These are phyloP conservation scores for Chaitophorus viminalis DNA, from an alignment of 2,888 invertebrate genomes.

Conservation along the genomic window DNA sequence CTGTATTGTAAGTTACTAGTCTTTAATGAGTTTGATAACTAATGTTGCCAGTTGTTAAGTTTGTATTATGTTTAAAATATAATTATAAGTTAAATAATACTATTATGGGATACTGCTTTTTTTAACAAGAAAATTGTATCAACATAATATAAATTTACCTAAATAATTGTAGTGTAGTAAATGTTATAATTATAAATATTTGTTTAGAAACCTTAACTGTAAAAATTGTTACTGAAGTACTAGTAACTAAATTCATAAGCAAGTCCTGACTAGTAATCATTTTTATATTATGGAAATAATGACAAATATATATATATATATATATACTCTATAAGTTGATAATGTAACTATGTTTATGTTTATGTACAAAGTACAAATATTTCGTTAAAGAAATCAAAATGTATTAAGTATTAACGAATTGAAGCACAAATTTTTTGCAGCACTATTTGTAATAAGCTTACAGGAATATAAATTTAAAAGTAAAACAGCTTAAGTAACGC, in stretches of 20 bases:
- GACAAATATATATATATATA: constrained; percentile 6
- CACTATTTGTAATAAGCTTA: constrained; percentile 42
- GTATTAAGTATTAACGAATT: constrained; percentile 13
- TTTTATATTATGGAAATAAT: not conserved
- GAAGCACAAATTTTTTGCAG: constrained; percentile 30
- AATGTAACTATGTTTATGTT: constrained; percentile 10
- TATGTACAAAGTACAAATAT: constrained; percentile 30
- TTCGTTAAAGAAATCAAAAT: constrained; percentile 20
- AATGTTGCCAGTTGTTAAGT: constrained; percentile 48
- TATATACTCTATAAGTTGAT: not conserved
- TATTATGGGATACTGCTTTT: constrained; percentile 18
- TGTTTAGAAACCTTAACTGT: not conserved
- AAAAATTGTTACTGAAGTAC: constrained; percentile 5
- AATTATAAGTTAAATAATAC: constrained; percentile 12
- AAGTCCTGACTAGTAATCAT: not conserved
- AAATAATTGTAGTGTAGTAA: not conserved
- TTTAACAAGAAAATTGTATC: constrained; percentile 9
- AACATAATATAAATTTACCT: constrained; percentile 27
- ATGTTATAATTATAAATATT: constrained; percentile 12
- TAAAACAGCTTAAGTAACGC: constrained; percentile 36
- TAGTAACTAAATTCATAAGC: constrained; percentile 8
- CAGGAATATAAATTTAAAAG: constrained; percentile 42
- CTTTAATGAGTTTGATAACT: constrained; percentile 20
- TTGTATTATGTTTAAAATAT: constrained; percentile 32
- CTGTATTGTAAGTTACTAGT: constrained; percentile 33